Conservation (phyloP, 2,888 invertebrate genomes). For the Nasonia oneida region DNA sequence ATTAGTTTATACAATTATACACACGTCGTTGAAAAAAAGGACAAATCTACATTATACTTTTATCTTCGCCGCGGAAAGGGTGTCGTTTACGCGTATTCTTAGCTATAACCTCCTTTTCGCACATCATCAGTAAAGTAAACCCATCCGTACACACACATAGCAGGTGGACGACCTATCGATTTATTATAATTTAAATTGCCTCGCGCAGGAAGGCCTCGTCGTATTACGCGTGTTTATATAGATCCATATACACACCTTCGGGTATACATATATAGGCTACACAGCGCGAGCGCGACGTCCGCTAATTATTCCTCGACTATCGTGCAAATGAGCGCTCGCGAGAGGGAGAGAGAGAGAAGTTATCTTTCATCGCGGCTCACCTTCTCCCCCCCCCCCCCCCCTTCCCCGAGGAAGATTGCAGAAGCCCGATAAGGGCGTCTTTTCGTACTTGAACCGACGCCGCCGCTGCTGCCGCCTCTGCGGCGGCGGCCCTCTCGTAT, state of each 20-base stretch:
- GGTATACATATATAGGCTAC: constrained; percentile 6
- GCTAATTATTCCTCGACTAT: constrained; percentile 74
- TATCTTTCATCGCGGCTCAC: constrained; percentile 46
- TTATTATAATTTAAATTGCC: constrained; percentile 77
- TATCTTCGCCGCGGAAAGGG: constrained; percentile 40
- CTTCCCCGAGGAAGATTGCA: constrained; percentile 54
- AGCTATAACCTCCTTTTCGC: constrained; percentile 48
- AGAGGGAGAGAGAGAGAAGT: constrained; percentile 54
- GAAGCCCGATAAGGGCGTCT: constrained; percentile 58
- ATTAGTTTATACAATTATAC: constrained; percentile 30
- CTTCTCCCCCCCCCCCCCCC: constrained; percentile 22
- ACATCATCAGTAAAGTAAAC: constrained; percentile 28
- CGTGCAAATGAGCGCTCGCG: constrained; percentile 73
- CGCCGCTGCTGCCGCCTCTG: neutral
- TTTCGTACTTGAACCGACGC: constrained; percentile 57
- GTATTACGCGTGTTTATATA: constrained; percentile 59
- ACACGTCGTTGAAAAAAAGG: neutral
- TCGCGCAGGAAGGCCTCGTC: constrained; percentile 68
- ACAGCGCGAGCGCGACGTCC: constrained; percentile 64
- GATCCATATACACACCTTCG: neutral
- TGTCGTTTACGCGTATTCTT: constrained; percentile 43
- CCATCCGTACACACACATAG: constrained; percentile 53
- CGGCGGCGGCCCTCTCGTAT: constrained; percentile 50
- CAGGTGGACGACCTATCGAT: constrained; percentile 72
- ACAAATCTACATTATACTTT: neutral